phyloP scores from a whole-genome alignment of 1,140 invertebrate genomes.

The Cataglyphis hispanica region DNA sequence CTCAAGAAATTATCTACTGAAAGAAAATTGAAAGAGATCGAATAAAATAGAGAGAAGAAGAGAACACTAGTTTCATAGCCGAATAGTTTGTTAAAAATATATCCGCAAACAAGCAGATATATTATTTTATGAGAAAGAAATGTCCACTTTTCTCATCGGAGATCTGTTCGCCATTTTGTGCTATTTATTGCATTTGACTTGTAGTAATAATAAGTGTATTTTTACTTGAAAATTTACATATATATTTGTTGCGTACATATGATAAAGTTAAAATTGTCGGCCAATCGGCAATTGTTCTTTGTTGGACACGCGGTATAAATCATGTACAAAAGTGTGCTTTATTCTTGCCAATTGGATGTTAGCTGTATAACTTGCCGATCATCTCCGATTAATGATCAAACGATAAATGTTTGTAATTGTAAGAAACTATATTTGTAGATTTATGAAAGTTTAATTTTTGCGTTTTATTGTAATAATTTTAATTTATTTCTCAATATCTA shows the following conservation, averaged over 20 bases:
- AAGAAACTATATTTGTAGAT: conserved; percentile 2
- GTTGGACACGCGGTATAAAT: conserved; percentile 75
- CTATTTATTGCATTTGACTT: conserved; percentile 35
- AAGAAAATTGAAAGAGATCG: not conserved
- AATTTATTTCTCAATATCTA: conserved; percentile 36
- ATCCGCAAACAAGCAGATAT: not conserved
- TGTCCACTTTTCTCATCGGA: not conserved
- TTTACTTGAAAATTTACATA: conserved; percentile 15
- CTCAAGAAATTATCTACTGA: not conserved
- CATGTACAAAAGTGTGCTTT: conserved; percentile 84
- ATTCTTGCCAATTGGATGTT: conserved; percentile 80
- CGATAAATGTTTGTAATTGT: conserved; percentile 27
- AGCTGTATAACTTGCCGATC: conserved; percentile 56
- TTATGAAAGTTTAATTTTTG: conserved; percentile 8
- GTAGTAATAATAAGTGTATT: not conserved
- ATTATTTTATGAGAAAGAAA: not conserved
- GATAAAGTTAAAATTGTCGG: conserved; percentile 54
- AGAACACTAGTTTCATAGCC: conserved; percentile 58
- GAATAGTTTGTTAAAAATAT: conserved; percentile 15
- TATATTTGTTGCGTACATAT: not conserved
- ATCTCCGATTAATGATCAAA: conserved; percentile 35
- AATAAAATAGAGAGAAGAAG: not conserved
- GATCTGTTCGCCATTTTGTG: conserved; percentile 24
- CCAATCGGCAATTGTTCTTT: conserved; percentile 70
- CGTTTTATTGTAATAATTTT: not conserved